These are phyloP conservation scores for Riparia riparia DNA, from an alignment of 2,113 vertebrate genomes.

Conservation along the genomic window DNA sequence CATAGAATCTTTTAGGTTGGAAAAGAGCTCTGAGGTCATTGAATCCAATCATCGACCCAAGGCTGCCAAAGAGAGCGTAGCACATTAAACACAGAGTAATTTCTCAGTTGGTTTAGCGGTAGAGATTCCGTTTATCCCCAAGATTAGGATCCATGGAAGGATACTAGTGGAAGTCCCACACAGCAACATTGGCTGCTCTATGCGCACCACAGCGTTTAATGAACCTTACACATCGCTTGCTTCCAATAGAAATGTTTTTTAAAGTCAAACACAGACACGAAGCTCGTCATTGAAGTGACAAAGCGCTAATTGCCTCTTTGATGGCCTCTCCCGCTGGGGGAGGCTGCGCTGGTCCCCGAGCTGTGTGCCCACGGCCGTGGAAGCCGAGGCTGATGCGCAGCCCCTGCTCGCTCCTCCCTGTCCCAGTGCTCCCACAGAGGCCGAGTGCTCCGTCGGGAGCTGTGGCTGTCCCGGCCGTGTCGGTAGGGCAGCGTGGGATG, in stretches of 20 bases:
- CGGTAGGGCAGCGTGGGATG: no score
- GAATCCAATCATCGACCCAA: neutral
- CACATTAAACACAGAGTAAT: neutral
- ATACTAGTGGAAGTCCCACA: neutral
- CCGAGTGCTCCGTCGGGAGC: no score
- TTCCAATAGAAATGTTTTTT: constrained; percentile 18
- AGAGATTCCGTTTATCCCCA: neutral
- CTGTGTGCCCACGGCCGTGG: neutral
- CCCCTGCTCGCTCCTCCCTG: rapidly evolving
- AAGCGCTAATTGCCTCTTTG: neutral
- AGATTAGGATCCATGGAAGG: neutral
- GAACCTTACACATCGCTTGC: neutral
- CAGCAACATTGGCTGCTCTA: neutral
- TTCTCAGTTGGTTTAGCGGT: neutral
- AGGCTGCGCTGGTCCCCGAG: no score
- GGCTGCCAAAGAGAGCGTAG: neutral
- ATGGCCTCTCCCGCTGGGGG: rapidly evolving
- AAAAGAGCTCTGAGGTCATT: neutral
- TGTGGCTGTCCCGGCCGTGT: no score
- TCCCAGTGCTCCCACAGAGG: neutral
- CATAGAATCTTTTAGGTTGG: neutral
- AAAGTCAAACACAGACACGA: constrained; percentile 34
- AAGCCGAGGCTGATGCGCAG: neutral
- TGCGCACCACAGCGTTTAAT: neutral
- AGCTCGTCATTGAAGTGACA: constrained; percentile 39